Percentiles rank a stretch among this genome's conserved stretches.
Evolutionary conservation across 2,113 vertebrate genomes (phyloP).

Genomic region (Malurus alboscapulatus): DNA sequence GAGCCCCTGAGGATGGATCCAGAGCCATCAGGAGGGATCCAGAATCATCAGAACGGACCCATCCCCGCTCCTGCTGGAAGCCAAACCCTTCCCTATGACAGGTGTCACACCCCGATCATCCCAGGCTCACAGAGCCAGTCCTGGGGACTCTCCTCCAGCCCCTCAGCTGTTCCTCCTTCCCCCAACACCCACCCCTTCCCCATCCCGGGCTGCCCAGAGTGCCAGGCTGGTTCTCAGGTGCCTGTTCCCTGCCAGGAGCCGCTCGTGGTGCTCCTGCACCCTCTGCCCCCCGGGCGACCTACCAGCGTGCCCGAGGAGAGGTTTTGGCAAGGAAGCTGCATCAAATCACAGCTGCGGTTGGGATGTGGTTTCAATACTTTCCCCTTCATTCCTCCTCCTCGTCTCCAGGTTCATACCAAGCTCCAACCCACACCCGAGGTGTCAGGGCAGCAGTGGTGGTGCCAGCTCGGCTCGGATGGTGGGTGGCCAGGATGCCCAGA

Average conservation of each 20-base stretch:
- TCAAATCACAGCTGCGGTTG: constrained; percentile 66
- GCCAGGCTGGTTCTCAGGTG: not conserved
- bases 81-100: fast-evolving
- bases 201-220: not conserved
- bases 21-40: fast-evolving
- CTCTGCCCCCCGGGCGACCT: not conserved
- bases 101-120: fast-evolving
- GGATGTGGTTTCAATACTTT: constrained; percentile 68
- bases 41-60: fast-evolving
- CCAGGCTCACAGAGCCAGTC: fast-evolving
- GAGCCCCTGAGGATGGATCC: fast-evolving
- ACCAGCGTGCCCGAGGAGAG: constrained; percentile 32
- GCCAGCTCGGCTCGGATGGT: fast-evolving
- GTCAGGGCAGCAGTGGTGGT: fast-evolving
- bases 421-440: not conserved
- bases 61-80: not conserved
- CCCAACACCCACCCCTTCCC: fast-evolving
- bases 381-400: constrained; percentile 60
- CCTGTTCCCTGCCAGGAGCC: not conserved
- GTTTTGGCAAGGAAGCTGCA: constrained; percentile 63
- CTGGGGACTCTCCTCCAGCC: not conserved
- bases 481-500: too few relatives aligned
- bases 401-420: constrained; percentile 26
- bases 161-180: not conserved
- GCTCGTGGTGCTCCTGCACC: not conserved